Conservation (phyloP, 2,888 invertebrate genomes). For the Caenorhabditis sinica region DNA sequence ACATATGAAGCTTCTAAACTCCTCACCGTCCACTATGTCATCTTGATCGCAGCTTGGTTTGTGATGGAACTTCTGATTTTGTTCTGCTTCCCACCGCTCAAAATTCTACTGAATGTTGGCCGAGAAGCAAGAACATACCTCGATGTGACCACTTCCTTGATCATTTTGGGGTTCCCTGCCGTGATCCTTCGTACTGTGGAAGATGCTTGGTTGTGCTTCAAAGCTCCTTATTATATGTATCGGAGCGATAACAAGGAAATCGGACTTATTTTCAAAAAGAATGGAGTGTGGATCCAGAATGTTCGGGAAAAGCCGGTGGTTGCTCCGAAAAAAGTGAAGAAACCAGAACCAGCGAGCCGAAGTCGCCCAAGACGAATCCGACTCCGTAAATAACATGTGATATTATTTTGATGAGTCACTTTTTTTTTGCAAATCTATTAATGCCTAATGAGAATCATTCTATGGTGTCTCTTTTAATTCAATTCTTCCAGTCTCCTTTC, state of each 20-base stretch:
- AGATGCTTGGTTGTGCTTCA: neutral
- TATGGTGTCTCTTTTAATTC: neutral
- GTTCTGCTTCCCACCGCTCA: neutral
- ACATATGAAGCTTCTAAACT: too few relatives aligned
- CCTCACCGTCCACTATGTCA: neutral
- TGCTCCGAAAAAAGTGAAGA: too few relatives aligned
- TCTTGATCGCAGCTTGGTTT: neutral
- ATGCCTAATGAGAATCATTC: too few relatives aligned
- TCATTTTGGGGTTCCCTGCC: neutral
- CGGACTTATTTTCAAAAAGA: neutral
- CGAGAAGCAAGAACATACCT: neutral
- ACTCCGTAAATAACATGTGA: too few relatives aligned
- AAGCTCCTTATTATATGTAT: neutral
- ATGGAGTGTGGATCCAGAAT: neutral
- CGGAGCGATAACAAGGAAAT: neutral
- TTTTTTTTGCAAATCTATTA: too few relatives aligned
- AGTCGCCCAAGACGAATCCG: too few relatives aligned
- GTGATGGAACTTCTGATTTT: neutral
- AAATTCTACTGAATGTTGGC: neutral
- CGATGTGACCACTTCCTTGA: neutral
- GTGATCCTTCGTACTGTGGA: neutral
- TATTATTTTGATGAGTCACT: too few relatives aligned
- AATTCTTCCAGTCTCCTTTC: neutral
- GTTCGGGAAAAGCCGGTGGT: neutral
- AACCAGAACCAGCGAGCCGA: too few relatives aligned